phyloP scores from a whole-genome alignment of 2,888 invertebrate genomes.

The Himalopsyche tibetana region DNA sequence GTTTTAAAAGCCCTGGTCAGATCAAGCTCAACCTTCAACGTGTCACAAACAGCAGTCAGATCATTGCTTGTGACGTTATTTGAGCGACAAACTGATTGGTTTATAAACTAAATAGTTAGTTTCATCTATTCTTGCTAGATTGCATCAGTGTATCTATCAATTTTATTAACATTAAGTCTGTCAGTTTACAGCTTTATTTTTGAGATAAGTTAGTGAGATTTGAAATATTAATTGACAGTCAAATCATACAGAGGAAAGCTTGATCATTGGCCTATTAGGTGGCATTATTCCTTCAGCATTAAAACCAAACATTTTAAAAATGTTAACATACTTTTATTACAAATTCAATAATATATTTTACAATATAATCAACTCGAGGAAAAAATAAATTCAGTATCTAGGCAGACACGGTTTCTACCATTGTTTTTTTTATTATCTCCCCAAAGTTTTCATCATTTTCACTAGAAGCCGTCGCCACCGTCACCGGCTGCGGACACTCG shows the following conservation, averaged over 20 bases:
- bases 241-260: slow-evolving; percentile 19
- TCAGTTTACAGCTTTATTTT: too few species aligned
- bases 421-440: slow-evolving; percentile 94
- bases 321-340: slow-evolving; percentile 43
- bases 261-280: slow-evolving; percentile 4
- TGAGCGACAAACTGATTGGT: slow-evolving; percentile 3
- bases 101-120: not conserved
- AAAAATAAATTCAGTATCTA: slow-evolving; percentile 71
- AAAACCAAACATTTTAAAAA: slow-evolving; percentile 4
- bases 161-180: too few species aligned
- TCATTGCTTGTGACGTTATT: too few species aligned
- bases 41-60: too few species aligned
- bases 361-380: not conserved
- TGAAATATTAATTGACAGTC: not conserved
- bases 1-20: too few species aligned
- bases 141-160: slow-evolving; percentile 12
- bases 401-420: slow-evolving; percentile 93
- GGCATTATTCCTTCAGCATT: slow-evolving; percentile 1
- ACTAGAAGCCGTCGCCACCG: slow-evolving; percentile 66
- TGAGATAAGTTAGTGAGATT: too few species aligned
- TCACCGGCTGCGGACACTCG: slow-evolving; percentile 61
- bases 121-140: not conserved
- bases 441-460: slow-evolving; percentile 86
- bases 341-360: slow-evolving; percentile 31
- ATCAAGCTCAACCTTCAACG: too few species aligned